Base-by-base conservation (phyloP, 2,797 vertebrate genomes). In the Pipistrellus pygmaeus region DNA sequence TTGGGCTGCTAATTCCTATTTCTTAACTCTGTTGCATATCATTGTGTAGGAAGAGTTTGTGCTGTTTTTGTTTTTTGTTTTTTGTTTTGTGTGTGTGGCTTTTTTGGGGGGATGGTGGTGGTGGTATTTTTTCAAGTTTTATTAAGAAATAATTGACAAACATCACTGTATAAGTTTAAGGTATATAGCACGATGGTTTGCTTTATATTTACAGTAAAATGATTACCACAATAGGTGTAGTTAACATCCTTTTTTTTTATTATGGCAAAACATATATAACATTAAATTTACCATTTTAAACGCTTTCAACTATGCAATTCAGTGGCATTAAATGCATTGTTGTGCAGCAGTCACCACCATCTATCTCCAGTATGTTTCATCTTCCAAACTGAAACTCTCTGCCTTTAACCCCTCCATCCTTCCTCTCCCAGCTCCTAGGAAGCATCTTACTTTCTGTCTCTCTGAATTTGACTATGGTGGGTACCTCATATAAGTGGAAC, bases 81-180 rank as follows among this genome's bases (percentile, higher is more conserved):
- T n/a, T n/a, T n/a, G n/a, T n/a, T n/a, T n/a, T n/a, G n/a, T n/a
- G n/a, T n/a, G n/a, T n/a, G n/a, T n/a, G n/a, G n/a, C n/a, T n/a
- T 25, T 60, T 12, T 27, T 0, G 4, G 27, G 57, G 60, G 27
- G 12, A 0, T 10, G n/a, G n/a, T n/a, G n/a, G n/a, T n/a, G n/a
- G n/a, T n/a, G n/a, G 15, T 32, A 20, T 68, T 68, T 68, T 69
- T 77, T 48, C 41, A 4, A 8, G 1, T 44, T 71, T 71, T 62
- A 57, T 57, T 57, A 57, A 57, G 55, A 57, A 25, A 57, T 23
- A 55, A 68, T 48, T n/a, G n/a, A 38, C 60, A n/a, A 25, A 35
- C 9, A 46, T 55, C 57, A 82, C 76, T 66, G 35, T 66, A 53
- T 73, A 72, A 55, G 23, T 44, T 64, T 44, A 81, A 87, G 13